phyloP scores from a whole-genome alignment of 2,113 vertebrate species.

The Petrocephalus zakoni region DNA sequence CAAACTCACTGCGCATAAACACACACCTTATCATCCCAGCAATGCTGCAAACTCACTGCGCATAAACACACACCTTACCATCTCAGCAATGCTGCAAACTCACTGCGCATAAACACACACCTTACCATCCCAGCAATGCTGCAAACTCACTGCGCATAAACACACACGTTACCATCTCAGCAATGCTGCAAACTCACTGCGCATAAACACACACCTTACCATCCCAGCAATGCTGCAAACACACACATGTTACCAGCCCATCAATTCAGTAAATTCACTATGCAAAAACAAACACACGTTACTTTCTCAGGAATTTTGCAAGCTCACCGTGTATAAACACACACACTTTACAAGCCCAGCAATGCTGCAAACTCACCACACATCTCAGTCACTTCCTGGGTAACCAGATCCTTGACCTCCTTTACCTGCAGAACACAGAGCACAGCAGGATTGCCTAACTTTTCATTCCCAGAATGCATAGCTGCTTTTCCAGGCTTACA shows the following conservation, averaged over 20 bases:
- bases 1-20: too few species aligned
- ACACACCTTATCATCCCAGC: too few species aligned
- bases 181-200: neutral
- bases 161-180: too few species aligned
- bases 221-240: neutral
- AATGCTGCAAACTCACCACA: slow-evolving; percentile 65
- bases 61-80: neutral
- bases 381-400: slow-evolving; percentile 63
- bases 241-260: neutral
- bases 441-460: neutral
- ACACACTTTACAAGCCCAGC: neutral
- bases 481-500: neutral
- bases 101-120: neutral
- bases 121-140: neutral
- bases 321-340: neutral
- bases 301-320: neutral
- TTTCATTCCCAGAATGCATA: neutral
- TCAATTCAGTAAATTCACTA: too few species aligned
- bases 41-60: neutral
- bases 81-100: neutral
- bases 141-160: too few species aligned
- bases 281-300: neutral
- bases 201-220: neutral
- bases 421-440: slow-evolving; percentile 57
- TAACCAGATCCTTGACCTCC: slow-evolving; percentile 73